Evolutionary conservation across 2,113 vertebrate species (phyloP).

Genomic region (Poicephalus meyeri): DNA sequence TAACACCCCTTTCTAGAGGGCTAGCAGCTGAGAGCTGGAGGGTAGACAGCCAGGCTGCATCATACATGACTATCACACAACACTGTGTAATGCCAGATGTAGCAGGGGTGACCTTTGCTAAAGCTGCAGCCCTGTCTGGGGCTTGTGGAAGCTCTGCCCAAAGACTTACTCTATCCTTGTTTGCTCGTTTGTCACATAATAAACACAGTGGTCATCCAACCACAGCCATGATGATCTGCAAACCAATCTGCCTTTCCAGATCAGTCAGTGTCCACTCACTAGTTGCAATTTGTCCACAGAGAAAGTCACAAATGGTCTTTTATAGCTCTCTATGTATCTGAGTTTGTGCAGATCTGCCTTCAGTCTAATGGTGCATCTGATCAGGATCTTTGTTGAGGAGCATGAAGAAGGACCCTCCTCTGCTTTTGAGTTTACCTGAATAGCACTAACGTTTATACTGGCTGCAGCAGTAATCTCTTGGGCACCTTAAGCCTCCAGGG

Average conservation of each 20-base stretch:
- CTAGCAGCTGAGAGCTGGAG: neutral
- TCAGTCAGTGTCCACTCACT: neutral
- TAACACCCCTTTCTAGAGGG: neutral
- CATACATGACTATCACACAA: neutral
- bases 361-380: neutral
- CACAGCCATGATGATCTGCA: neutral
- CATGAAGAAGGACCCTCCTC: neutral
- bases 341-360: neutral
- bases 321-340: neutral
- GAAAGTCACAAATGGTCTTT: neutral
- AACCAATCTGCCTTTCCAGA: neutral
- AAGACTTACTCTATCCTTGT: neutral
- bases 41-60: neutral
- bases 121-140: neutral
- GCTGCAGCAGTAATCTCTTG: neutral
- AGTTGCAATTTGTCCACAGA: neutral
- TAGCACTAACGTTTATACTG: neutral
- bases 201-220: neutral
- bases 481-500: neutral
- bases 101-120: neutral
- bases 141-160: neutral
- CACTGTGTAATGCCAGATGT: rapidly evolving
- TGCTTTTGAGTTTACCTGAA: neutral
- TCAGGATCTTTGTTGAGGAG: neutral
- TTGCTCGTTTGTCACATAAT: neutral